Conservation (phyloP, 2,888 invertebrate species). For the Sisyra terminalis region DNA sequence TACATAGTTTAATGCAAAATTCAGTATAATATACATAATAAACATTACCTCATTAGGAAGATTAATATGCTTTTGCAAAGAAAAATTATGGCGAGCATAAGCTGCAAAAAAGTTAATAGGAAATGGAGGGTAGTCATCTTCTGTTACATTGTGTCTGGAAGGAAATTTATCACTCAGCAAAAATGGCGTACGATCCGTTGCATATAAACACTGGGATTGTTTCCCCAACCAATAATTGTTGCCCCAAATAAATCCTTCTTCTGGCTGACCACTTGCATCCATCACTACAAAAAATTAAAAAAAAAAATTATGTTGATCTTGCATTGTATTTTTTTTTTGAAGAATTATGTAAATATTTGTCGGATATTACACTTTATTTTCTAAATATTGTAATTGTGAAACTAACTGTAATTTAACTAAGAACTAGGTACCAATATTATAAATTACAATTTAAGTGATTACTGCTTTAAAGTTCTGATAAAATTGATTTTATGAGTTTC, state of each 20-base stretch:
- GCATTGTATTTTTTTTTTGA: no score
- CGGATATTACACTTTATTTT: no score
- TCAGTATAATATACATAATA: not conserved
- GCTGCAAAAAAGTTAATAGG: constrained; percentile 24
- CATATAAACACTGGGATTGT: constrained; percentile 30
- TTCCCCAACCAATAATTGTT: constrained; percentile 43
- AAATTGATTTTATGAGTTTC: no score
- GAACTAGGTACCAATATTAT: no score
- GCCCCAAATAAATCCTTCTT: constrained; percentile 36
- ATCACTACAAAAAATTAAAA: constrained; percentile 24
- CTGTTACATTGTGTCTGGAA: constrained; percentile 18
- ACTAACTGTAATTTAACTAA: no score
- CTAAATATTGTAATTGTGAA: no score
- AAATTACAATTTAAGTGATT: no score
- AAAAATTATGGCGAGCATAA: constrained; percentile 26
- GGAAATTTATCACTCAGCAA: constrained; percentile 17
- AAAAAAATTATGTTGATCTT: not conserved
- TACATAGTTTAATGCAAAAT: not conserved
- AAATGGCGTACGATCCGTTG: constrained; percentile 19
- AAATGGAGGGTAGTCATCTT: constrained; percentile 26
- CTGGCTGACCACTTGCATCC: constrained; percentile 37
- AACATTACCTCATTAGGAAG: constrained; percentile 25
- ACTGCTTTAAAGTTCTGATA: no score
- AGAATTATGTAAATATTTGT: no score
- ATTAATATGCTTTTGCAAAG: constrained; percentile 25